These are phyloP conservation scores for Oedothorax gibbosus DNA, from an alignment of 1,140 invertebrate genomes.

Conservation along the genomic window DNA sequence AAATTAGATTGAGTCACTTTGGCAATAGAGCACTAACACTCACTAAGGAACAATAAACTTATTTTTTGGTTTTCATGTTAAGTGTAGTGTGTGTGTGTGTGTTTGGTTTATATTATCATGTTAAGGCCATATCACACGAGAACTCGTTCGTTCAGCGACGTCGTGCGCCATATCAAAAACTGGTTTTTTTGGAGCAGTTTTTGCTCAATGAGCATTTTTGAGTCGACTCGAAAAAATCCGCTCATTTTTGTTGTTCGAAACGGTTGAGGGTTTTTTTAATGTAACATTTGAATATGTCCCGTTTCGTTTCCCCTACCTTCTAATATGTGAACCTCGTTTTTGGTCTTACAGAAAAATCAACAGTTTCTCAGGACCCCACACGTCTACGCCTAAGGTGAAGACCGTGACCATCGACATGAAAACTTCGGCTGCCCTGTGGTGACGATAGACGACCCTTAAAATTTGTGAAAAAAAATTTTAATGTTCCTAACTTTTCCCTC, in stretches of 20 bases:
- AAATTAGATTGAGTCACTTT: neutral
- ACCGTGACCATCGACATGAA: conserved; percentile 44
- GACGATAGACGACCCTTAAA: neutral
- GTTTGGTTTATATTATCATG: too few species aligned
- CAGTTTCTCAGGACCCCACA: conserved; percentile 52
- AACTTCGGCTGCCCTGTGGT: conserved; percentile 40
- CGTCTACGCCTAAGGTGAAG: neutral
- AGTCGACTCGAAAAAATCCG: too few species aligned
- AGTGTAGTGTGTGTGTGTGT: too few species aligned
- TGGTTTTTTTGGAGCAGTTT: too few species aligned
- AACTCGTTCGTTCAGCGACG: too few species aligned
- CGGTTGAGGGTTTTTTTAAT: too few species aligned
- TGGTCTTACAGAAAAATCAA: conserved; percentile 47
- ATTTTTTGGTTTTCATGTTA: neutral
- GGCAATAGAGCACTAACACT: neutral
- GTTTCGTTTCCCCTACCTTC: too few species aligned
- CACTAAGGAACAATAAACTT: neutral
- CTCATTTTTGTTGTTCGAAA: too few species aligned
- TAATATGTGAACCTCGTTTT: neutral
- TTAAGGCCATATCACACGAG: too few species aligned
- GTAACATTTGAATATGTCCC: too few species aligned
- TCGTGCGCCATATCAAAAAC: too few species aligned
- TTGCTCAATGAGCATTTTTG: too few species aligned
- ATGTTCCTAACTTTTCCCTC: neutral
- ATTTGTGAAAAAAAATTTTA: neutral